A percentile compares a stretch with the other conserved stretches of the same genome.
Conservation (phyloP, 2,797 vertebrate genomes). For the Hipposideros larvatus region DNA sequence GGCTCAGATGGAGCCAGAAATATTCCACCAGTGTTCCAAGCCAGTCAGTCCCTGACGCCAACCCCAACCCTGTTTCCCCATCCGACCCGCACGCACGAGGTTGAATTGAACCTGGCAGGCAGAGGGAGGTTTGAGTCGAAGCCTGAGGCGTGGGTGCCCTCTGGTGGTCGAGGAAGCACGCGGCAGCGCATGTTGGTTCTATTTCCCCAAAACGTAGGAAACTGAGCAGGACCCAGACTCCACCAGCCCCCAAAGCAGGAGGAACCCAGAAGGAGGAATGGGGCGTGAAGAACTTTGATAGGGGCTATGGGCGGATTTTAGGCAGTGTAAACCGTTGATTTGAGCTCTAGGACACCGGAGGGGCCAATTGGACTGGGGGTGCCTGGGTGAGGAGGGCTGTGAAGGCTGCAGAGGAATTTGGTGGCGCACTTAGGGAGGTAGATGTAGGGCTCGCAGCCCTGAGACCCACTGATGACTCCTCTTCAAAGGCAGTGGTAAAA, state of each 20-base stretch:
- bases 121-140: background rate
- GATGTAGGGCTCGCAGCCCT: background rate
- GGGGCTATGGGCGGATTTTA: background rate
- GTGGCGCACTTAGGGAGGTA: background rate
- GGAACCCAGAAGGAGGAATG: background rate
- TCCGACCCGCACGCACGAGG: rapidly evolving
- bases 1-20: background rate
- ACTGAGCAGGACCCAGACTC: rapidly evolving
- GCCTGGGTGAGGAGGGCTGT: background rate
- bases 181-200: background rate
- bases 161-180: background rate
- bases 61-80: background rate
- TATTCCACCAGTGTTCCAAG: background rate
- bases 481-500: background rate
- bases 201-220: background rate
- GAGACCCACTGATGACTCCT: background rate
- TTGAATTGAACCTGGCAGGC: background rate
- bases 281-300: background rate
- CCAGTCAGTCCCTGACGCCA: background rate
- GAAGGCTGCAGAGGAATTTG: background rate
- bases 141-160: background rate
- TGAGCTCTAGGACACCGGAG: background rate
- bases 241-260: background rate
- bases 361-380: background rate
- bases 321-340: background rate